These are phyloP conservation scores for Arge pagana DNA, from an alignment of 2,888 invertebrate species.

Conservation along the genomic window DNA sequence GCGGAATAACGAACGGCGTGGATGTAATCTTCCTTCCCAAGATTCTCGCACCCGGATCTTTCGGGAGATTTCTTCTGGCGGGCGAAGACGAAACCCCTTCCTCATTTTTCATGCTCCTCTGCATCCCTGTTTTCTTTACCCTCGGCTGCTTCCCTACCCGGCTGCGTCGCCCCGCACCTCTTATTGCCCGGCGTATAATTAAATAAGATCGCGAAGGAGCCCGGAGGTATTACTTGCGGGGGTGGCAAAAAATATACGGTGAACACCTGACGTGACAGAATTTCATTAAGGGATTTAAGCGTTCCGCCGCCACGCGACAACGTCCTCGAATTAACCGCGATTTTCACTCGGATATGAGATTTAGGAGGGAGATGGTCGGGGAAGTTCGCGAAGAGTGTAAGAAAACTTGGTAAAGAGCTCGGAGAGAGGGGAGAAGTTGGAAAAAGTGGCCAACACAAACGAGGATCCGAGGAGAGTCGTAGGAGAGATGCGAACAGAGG, in stretches of 20 bases:
- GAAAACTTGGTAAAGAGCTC: no score
- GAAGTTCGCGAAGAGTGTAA: no score
- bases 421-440: no score
- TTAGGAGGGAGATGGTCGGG: no score
- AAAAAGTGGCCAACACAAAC: no score
- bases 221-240: constrained; percentile 4
- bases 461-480: no score
- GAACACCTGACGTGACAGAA: constrained; percentile 12
- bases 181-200: constrained; percentile 5
- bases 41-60: constrained; percentile 4
- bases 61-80: constrained; percentile 7
- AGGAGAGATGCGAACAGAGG: no score
- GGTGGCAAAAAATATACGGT: constrained; percentile 11
- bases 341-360: no score
- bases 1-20: constrained; percentile 10
- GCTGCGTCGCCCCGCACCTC: not conserved
- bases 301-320: not conserved
- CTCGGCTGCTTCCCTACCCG: not conserved
- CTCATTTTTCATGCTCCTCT: no score
- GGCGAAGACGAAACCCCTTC: not conserved
- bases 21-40: constrained; percentile 6
- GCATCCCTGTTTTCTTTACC: constrained; percentile 3
- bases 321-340: no score
- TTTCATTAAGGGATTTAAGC: constrained; percentile 11
- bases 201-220: not conserved